Evolutionary conservation across 2,113 vertebrate species (phyloP).

Genomic region (Synchiropus splendidus): DNA sequence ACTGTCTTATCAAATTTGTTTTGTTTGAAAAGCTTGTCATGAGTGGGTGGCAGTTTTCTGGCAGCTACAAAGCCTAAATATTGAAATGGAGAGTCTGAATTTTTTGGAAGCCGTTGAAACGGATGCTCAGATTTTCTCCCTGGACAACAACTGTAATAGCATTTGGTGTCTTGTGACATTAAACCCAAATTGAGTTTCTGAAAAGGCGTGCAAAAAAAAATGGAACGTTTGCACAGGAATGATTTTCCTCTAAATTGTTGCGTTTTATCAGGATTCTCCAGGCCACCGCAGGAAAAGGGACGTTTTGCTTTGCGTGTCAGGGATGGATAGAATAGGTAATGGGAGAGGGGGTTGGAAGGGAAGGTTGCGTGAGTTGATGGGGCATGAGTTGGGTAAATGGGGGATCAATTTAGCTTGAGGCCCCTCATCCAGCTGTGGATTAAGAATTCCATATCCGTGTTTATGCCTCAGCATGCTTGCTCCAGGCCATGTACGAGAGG

Average conservation of each 20-base stretch:
- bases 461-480: slow-evolving; percentile 5
- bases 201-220: slow-evolving; percentile 12
- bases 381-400: slow-evolving; percentile 22
- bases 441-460: slow-evolving; percentile 21
- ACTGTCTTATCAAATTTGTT: too few species aligned
- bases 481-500: slow-evolving; percentile 5
- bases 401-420: slow-evolving; percentile 38
- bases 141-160: slow-evolving; percentile 1
- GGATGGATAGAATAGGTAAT: slow-evolving; percentile 20
- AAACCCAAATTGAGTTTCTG: slow-evolving; percentile 19
- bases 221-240: slow-evolving; percentile 1
- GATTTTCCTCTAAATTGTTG: slow-evolving; percentile 5
- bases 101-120: too few species aligned
- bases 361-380: slow-evolving; percentile 23
- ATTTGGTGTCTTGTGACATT: slow-evolving; percentile 11
- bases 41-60: too few species aligned
- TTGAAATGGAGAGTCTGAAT: too few species aligned
- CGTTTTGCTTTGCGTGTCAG: slow-evolving; percentile 13
- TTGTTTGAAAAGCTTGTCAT: too few species aligned
- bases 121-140: not conserved
- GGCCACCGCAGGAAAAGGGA: slow-evolving; percentile 22
- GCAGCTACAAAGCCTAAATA: too few species aligned
- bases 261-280: slow-evolving; percentile 33
- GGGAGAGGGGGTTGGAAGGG: slow-evolving; percentile 18
- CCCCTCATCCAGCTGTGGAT: slow-evolving; percentile 42